Percentiles rank a stretch among this genome's conserved stretches.
Conservation (phyloP, 1,140 invertebrate genomes). For the Choristoneura fumiferana region DNA sequence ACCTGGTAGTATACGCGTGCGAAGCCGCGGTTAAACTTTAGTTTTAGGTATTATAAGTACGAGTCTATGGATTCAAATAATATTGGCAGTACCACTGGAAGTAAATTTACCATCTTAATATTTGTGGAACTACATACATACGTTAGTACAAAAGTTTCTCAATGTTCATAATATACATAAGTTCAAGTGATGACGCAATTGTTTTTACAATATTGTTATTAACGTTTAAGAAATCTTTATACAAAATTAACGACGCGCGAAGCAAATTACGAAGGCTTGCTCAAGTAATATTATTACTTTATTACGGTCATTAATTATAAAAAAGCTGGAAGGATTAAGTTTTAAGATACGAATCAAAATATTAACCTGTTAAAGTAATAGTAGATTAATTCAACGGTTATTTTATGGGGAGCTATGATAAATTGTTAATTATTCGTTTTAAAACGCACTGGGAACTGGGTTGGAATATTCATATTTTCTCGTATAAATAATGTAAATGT, state of each 20-base stretch:
- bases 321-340: neutral
- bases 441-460: conserved; percentile 10
- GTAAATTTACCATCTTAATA: no score
- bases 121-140: no score
- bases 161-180: no score
- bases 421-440: conserved; percentile 10
- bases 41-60: no score
- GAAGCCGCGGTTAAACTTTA: no score
- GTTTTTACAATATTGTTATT: neutral
- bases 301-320: no score
- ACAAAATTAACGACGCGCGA: conserved; percentile 1
- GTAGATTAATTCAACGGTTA: conserved; percentile 2
- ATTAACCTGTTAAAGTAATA: conserved; percentile 2
- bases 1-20: no score
- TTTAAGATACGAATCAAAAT: conserved; percentile 11
- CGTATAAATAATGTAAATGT: conserved; percentile 13
- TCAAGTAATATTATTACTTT: neutral
- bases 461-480: conserved; percentile 18
- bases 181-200: neutral
- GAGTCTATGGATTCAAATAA: no score
- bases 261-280: neutral
- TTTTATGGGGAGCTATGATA: conserved; percentile 1
- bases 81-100: no score
- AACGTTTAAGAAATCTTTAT: conserved; percentile 11
- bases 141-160: no score